Conservation (phyloP, 2,113 vertebrate genomes). For the Myiopsitta monachus region DNA sequence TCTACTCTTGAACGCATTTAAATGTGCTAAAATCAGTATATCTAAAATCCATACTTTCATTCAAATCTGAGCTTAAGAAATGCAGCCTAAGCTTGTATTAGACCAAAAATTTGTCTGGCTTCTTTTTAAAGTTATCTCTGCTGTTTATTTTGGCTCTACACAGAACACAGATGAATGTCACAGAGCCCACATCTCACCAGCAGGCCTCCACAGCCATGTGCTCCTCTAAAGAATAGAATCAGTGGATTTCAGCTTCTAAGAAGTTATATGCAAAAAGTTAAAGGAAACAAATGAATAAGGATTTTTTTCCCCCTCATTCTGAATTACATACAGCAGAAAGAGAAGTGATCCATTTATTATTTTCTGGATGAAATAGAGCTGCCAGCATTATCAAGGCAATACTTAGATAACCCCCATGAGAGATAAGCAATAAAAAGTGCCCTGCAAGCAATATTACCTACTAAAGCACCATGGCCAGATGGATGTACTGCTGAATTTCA, state of each 20-base stretch:
- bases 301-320: rapidly evolving
- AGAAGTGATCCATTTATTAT: constrained; percentile 41
- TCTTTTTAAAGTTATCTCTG: no score
- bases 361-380: constrained; percentile 38
- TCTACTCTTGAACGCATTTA: background rate
- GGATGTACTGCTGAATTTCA: constrained; percentile 71
- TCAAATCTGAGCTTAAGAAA: background rate
- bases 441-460: constrained; percentile 72
- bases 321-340: background rate
- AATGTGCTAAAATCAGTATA: background rate
- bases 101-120: background rate
- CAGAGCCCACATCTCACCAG: background rate
- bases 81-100: background rate
- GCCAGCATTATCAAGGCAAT: constrained; percentile 53
- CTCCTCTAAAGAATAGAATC: background rate
- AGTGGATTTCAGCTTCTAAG: background rate
- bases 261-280: constrained; percentile 5
- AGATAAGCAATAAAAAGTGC: constrained; percentile 75
- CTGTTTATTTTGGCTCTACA: background rate
- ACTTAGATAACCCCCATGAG: constrained; percentile 68
- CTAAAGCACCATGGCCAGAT: constrained; percentile 71
- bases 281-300: constrained; percentile 1
- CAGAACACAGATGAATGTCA: background rate
- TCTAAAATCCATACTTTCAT: background rate
- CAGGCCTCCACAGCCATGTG: background rate